Percentiles rank a stretch among this genome's conserved stretches.
These are phyloP conservation scores for Phortica magna DNA, from an alignment of 2,888 invertebrate genomes.

Conservation along the genomic window DNA sequence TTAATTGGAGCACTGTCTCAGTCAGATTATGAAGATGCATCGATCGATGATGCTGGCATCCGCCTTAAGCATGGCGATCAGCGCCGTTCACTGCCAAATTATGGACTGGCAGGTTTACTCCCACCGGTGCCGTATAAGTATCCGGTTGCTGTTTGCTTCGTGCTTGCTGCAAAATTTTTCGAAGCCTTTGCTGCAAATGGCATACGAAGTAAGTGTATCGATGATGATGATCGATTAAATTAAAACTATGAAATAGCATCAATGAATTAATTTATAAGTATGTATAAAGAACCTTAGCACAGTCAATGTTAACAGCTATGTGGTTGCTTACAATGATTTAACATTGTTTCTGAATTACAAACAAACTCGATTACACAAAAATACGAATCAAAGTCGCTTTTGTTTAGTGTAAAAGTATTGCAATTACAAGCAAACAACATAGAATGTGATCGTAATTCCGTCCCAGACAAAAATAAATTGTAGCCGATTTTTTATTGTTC, in stretches of 20 bases:
- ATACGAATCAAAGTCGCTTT: slow-evolving; percentile 51
- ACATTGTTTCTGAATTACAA: slow-evolving; percentile 45
- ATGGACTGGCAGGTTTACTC: slow-evolving; percentile 64
- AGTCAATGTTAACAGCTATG: background rate
- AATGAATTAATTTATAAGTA: background rate
- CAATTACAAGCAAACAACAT: background rate
- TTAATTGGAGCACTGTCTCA: slow-evolving; percentile 62
- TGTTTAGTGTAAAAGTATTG: slow-evolving; percentile 5
- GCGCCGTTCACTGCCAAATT: slow-evolving; percentile 57
- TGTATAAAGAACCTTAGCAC: background rate
- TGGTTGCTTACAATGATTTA: slow-evolving; percentile 49
- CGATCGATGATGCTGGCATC: slow-evolving; percentile 24
- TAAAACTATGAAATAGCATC: background rate
- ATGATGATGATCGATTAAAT: too few relatives aligned
- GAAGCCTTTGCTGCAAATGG: slow-evolving; percentile 78
- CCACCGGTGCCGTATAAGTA: slow-evolving; percentile 67
- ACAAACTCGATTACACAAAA: slow-evolving; percentile 41
- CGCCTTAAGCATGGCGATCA: slow-evolving; percentile 46
- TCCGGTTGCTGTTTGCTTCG: slow-evolving; percentile 75
- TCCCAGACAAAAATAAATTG: background rate
- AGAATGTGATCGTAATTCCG: background rate
- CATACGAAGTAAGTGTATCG: slow-evolving; percentile 74
- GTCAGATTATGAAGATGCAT: slow-evolving; percentile 31
- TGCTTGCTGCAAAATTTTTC: slow-evolving; percentile 75
- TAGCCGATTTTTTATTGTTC: background rate